Conservation (phyloP, 2,797 vertebrate species). For the Catamblyrhynchus diadema region DNA sequence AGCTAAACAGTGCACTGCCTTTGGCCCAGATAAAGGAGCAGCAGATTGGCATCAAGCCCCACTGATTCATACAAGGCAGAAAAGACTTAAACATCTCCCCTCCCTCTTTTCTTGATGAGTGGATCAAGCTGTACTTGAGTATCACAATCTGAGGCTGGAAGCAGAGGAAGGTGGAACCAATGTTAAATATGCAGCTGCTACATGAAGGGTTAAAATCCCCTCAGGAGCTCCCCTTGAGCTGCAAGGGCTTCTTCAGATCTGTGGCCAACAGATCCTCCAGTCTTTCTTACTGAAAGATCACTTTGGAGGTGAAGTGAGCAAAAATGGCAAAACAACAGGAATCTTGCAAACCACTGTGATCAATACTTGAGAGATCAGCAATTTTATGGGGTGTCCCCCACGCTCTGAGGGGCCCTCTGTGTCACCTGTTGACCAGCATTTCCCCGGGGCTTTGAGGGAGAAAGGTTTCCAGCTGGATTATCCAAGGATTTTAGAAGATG, state of each 20-base stretch:
- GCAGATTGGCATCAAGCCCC: neutral
- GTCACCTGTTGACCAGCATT: neutral
- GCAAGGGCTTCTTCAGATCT: neutral
- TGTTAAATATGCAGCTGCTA: neutral
- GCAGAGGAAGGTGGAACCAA: neutral
- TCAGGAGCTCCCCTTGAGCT: neutral
- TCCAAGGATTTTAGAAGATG: neutral
- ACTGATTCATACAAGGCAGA: neutral
- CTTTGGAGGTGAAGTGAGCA: neutral
- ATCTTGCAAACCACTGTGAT: neutral
- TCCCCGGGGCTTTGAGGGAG: neutral
- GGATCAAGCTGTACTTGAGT: neutral
- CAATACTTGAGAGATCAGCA: neutral
- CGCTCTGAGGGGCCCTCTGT: neutral
- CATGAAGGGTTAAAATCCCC: neutral
- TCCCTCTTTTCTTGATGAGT: neutral
- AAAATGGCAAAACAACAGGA: neutral
- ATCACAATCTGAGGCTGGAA: neutral
- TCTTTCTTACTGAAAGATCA: neutral
- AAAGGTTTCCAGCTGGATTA: neutral
- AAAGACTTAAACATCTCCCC: neutral
- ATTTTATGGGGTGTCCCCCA: fast-evolving
- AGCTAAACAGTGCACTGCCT: neutral
- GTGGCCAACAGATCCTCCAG: neutral
- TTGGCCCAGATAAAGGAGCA: neutral